Percentiles rank a stretch among this genome's conserved stretches.
Evolutionary conservation across 2,113 vertebrate species (phyloP).

Genomic region (Spea bombifrons): DNA sequence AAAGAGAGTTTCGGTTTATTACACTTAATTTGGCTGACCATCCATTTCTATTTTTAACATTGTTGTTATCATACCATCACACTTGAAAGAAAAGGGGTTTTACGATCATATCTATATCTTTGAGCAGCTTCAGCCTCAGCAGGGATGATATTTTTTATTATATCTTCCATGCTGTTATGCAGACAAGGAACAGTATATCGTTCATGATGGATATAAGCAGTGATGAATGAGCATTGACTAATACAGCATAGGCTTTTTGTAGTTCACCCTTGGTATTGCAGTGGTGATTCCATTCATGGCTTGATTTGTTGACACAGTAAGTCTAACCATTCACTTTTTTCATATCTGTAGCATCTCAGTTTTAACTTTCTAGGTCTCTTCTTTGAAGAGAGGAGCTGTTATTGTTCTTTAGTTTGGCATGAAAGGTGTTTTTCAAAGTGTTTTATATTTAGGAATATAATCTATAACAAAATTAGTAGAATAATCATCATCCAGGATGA

Average conservation of each 20-base stretch:
- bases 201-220: constrained; percentile 1
- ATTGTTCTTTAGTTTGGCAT: too few relatives aligned
- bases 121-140: not conserved
- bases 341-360: too few relatives aligned
- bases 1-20: not conserved
- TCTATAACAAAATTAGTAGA: too few relatives aligned
- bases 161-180: not conserved
- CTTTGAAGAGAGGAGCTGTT: too few relatives aligned
- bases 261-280: not conserved
- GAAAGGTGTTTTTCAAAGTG: too few relatives aligned
- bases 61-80: constrained; percentile 3
- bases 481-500: too few relatives aligned
- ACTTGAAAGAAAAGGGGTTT: not conserved
- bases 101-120: not conserved
- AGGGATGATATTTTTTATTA: constrained; percentile 14
- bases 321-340: too few relatives aligned
- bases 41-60: not conserved
- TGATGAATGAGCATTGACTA: constrained; percentile 1
- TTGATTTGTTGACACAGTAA: too few relatives aligned
- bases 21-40: not conserved
- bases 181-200: constrained; percentile 1
- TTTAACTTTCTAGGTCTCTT: too few relatives aligned
- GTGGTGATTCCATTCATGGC: too few relatives aligned
- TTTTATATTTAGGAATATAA: too few relatives aligned
- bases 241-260: not conserved